Evolutionary conservation across 2,113 vertebrate species (phyloP), one percentile per base, ranked within the genome.

Genomic region (Calypte anna): DNA sequence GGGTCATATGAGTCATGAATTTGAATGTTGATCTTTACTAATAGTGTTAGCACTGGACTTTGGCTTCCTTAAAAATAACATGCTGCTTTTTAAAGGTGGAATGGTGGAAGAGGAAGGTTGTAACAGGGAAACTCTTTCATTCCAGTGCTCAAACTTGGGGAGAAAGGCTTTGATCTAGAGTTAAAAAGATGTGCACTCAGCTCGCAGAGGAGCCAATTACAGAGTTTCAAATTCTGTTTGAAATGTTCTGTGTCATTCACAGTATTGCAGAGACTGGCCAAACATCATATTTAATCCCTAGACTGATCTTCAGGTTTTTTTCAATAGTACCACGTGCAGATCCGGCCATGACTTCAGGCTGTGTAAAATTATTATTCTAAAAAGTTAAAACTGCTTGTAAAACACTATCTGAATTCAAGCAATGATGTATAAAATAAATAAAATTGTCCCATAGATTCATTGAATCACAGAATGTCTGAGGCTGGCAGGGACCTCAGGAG

Each of bases 1-100:
- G 86, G 76, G 92, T 96, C 94, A 90, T 86, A 77, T 96, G 96
- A 96, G 92, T 96, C 86, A 96, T 61, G 53, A 86, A 82, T 91
- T 81, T 94, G 90, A 88, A 95, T 75, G 53, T 14, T 86, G 86
- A 80, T 55, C 90, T 94, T 86, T 85, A 78, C 64, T 93, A 91
- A 74, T 44, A 82, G 25, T 48, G 72, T 66, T 83, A 85, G 79
- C 6, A 1, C 8, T 91, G 80, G 25, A n/a, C 59, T 96, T 88
- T 55, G 55, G 28, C 72, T 90, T 90, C 72, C 76, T 93, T 82
- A 73, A 89, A 93, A 93, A 63, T 69, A 76, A 59, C 38, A 33
- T 24, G 25, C 55, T 83, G 51, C 51, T 74, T 96, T 94, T 83
- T 86, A 83, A 88, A 93, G 51, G 38, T 74, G 53, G 57, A 91